Base-by-base conservation (phyloP, 2,797 vertebrate species). In the Microchirus variegatus region DNA sequence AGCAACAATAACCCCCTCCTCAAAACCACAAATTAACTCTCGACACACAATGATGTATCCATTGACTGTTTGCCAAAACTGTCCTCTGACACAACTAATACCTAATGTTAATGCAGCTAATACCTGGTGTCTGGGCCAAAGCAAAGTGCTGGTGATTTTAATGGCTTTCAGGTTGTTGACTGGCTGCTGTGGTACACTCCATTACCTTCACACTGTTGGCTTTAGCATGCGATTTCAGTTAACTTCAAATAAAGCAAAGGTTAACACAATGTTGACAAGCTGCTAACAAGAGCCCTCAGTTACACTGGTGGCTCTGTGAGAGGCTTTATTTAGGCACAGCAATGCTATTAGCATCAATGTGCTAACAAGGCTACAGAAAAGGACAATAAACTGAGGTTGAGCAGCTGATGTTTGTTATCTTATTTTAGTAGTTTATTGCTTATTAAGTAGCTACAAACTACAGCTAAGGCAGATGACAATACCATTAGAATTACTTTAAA, bases 61-160 rank as follows among this genome's bases (percentile, higher is more conserved):
- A 86, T 89, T 90, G 82, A 88, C 70, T 10, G 77, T 80, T 59
- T 83, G 87, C 83, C 84, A 90, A 83, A 84, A 75, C 80, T 57
- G 75, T 69, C 82, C 78, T 78, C 79, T 56, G 70, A 77, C 73
- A 70, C 78, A 46, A 78, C 79, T 85, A 78, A 65, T 59, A 63
- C 55, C 73, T 22, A n/a, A 10, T 4, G 53, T 67, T 81, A 86
- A 77, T 68, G 42, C 63, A 15, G 72, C 63, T 84, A 84, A 80
- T 83, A 82, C 81, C 80, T 86, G 70, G 77, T 81, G 76, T 83
- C 80, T n/a, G 66, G 63, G 64, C 45, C 54, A 73, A 45, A 43
- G 75, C 77, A 68, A 63, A 70, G 65, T 19, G 1, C 37, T 45
- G 70, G 47, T 42, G 57, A 36, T 48, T 66, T 65, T 44, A 67